A percentile compares a stretch with the other conserved stretches of the same genome.
phyloP scores from a whole-genome alignment of 2,888 invertebrate genomes.

The Drosophila paramelanica region DNA sequence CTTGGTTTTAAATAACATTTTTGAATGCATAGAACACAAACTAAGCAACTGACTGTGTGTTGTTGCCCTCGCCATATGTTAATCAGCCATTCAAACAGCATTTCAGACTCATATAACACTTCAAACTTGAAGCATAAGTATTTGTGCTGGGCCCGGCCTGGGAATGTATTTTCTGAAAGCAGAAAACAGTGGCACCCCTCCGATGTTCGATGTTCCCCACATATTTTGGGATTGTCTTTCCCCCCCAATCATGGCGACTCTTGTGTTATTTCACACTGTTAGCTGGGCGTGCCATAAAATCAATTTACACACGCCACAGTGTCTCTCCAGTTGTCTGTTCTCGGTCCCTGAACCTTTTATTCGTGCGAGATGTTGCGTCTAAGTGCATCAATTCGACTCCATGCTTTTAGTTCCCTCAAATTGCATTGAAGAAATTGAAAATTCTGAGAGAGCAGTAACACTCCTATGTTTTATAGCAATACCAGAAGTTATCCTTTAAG shows the following conservation, averaged over 20 bases:
- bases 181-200: conserved; percentile 76
- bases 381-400: conserved; percentile 72
- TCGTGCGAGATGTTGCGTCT: conserved; percentile 44
- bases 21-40: conserved; percentile 7
- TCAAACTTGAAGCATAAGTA: conserved; percentile 32
- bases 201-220: conserved; percentile 35
- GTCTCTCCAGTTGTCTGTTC: conserved; percentile 15
- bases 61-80: conserved; percentile 63
- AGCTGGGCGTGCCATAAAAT: conserved; percentile 58
- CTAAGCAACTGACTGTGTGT: conserved; percentile 18
- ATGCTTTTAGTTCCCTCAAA: conserved; percentile 39
- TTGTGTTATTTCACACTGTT: conserved; percentile 58
- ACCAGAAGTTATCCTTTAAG: no score
- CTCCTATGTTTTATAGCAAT: conserved; percentile 15
- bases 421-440: conserved; percentile 63
- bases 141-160: conserved; percentile 38
- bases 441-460: conserved; percentile 4
- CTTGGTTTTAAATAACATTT: conserved; percentile 32
- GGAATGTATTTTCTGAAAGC: conserved; percentile 59
- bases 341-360: conserved; percentile 25
- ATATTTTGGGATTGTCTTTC: conserved; percentile 37
- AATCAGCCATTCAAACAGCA: conserved; percentile 69
- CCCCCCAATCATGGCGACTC: conserved; percentile 17
- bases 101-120: conserved; percentile 61
- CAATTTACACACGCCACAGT: conserved; percentile 62